A percentile compares a stretch with the other conserved stretches of the same genome.
phyloP scores from a whole-genome alignment of 1,140 invertebrate species.

The Triops cancriformis region DNA sequence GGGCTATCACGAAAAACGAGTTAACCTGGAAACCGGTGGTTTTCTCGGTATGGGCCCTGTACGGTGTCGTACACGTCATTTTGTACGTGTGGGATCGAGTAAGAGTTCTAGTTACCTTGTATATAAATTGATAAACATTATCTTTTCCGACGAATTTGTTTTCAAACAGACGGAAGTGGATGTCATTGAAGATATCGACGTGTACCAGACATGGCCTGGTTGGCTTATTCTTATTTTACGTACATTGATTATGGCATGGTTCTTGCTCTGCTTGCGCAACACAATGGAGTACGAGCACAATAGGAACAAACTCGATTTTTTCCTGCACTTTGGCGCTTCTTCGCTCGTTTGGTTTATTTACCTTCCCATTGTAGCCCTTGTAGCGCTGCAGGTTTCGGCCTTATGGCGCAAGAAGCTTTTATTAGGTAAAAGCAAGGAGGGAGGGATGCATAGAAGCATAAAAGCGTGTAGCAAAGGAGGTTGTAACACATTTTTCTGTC shows the following conservation, averaged over 20 bases:
- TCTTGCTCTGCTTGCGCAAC: constrained; percentile 79
- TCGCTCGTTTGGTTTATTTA: constrained; percentile 98
- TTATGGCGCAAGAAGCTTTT: constrained; percentile 92
- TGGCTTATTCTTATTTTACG: constrained; percentile 82
- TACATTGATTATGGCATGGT: constrained; percentile 88
- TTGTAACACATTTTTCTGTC: constrained; percentile 23
- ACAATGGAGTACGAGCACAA: constrained; percentile 90
- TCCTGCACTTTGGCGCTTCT: constrained; percentile 92
- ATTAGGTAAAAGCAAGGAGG: constrained; percentile 57
- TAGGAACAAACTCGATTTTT: constrained; percentile 79
- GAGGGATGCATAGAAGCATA: neutral
- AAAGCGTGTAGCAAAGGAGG: constrained; percentile 11
- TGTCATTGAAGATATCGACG: constrained; percentile 90
- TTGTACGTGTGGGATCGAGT: constrained; percentile 95
- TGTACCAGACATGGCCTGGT: constrained; percentile 94
- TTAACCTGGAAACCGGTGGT: constrained; percentile 75
- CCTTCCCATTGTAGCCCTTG: constrained; percentile 83
- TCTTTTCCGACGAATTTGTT: constrained; percentile 28
- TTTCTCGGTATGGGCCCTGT: constrained; percentile 83
- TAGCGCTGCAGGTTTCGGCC: constrained; percentile 84
- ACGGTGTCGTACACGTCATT: constrained; percentile 80
- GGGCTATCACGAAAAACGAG: constrained; percentile 86
- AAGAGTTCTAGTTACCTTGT: constrained; percentile 37
- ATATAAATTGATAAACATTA: neutral
- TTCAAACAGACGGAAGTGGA: constrained; percentile 77